Evolutionary conservation across 2,113 vertebrate species (phyloP).

Genomic region (Phylloscopus trochiloides): DNA sequence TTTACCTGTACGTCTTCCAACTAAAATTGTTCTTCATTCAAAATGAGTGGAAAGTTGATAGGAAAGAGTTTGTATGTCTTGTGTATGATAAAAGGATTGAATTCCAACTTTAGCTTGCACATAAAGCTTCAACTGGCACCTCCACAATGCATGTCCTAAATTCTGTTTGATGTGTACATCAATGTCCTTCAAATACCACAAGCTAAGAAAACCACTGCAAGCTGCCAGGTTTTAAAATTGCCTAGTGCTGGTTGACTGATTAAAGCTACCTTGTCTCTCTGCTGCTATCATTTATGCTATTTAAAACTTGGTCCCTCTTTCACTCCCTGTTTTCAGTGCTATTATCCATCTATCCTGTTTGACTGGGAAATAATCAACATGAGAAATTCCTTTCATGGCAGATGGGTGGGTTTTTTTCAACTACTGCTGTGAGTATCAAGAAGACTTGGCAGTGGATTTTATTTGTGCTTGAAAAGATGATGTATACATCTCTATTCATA

Average conservation of each 20-base stretch:
- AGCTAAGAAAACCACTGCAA: conserved; percentile 15
- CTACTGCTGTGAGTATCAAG: background rate
- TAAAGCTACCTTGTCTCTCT: conserved; percentile 19
- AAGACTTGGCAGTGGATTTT: background rate
- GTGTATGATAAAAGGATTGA: background rate
- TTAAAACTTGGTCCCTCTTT: conserved; percentile 3
- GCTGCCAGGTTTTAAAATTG: conserved; percentile 19
- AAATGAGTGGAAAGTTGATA: background rate
- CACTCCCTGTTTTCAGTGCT: background rate
- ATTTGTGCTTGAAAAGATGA: background rate
- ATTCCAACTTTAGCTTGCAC: background rate
- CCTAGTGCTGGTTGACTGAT: conserved; percentile 1
- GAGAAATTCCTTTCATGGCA: conserved; percentile 1
- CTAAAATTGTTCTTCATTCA: background rate
- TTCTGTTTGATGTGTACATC: conserved; percentile 50
- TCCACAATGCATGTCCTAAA: background rate
- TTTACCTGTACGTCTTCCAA: background rate
- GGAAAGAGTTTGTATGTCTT: background rate
- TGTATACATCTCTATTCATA: background rate
- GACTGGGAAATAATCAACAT: background rate
- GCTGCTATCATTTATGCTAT: conserved; percentile 1
- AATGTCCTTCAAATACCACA: conserved; percentile 38
- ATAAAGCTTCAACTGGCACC: background rate
- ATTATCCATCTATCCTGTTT: background rate
- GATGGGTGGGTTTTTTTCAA: background rate